Base-by-base conservation (phyloP, 2,888 invertebrate species). In the Brenthis ino region DNA sequence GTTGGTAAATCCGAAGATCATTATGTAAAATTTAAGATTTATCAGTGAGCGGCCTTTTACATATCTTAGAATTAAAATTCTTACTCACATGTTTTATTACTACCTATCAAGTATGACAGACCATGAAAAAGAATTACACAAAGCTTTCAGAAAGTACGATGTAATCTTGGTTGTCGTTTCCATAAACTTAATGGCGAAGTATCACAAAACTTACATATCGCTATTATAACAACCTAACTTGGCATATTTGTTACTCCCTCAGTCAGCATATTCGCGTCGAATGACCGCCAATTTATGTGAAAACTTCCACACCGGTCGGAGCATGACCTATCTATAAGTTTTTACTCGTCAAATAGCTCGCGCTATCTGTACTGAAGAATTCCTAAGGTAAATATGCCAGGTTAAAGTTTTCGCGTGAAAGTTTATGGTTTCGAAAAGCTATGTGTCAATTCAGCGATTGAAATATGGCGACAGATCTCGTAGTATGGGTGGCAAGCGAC, bases 251-350 rank as follows among this genome's bases (percentile, higher is more conserved):
- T 92, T 92, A 92, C 89, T 86, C 87, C 84, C 90, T 87, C 90
- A 90, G 92, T 93, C 91, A 92, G 91, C 93, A 93, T 93, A 92
- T 92, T 92, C 91, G 86, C 90, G 86, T 91, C 87, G 91, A 92
- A 91, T 93, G 92, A 92, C 93, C 93, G 92, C 89, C 91, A 91
- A 92, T 93, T 93, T 93, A 93, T 92, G 93, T 86, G 91, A 86
- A 92, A 93, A 93, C 85, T 92, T 93, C 85, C 80, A 86, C 86
- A 87, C 85, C 85, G 87, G 88, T 87, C 83, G 83, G 88, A 87
- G 85, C 83, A 88, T 91, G 91, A 92, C 91, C 92, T 91, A 91
- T 91, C 89, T 91, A 80, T 90, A 91, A 91, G 85, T 91, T 91
- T 90, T 85, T 85, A 90, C 88, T 93, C 92, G 91, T 93, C 93